Base-by-base conservation (phyloP, 2,797 vertebrate species). In the Sebastes nivosus region DNA sequence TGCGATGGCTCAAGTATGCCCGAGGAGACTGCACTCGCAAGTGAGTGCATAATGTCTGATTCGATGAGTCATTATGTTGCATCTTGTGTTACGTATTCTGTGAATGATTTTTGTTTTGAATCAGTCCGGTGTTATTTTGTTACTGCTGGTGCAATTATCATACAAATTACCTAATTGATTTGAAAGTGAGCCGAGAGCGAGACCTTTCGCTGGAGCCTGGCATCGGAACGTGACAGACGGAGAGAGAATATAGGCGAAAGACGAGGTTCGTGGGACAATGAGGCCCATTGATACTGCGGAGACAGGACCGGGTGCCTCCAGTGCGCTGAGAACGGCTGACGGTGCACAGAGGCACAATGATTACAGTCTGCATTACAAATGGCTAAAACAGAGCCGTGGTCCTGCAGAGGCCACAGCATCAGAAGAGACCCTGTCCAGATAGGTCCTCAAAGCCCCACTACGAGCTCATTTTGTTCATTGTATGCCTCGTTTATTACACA, bases 261-360 rank as follows among this genome's bases (percentile, higher is more conserved):
- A 88, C 89, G 84, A 89, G 89, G 83, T 86, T 71, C 52, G 50
- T 8, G 14, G 79, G 90, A 96, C 94, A 95, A 95, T 93, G 93
- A 91, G 88, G 71, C 85, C 92, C 92, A 95, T 94, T 96, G 95
- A 95, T 91, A 83, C 55, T 73, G 68, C 32, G 89, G 93, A 94
- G 95, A 94, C 87, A 85, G 93, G 87, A 90, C 90, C 29, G 92
- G 92, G 91, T 92, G 89, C 86, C 93, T 93, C 94, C 84, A 84
- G 85, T 67, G 72, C 67, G 70, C 88, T 58, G 81, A 87, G 90
- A 84, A 69, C 77, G 73, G 88, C 87, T 92, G 91, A 90, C 79
- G 79, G 82, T 88, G 86, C 91, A 91, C 93, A 92, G 91, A 93
- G 88, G 83, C 83, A 91, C 92, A 89, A 72, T 90, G 91, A 94